Conservation (phyloP, 2,888 invertebrate genomes). For the Zygothrica quintamaculata region DNA sequence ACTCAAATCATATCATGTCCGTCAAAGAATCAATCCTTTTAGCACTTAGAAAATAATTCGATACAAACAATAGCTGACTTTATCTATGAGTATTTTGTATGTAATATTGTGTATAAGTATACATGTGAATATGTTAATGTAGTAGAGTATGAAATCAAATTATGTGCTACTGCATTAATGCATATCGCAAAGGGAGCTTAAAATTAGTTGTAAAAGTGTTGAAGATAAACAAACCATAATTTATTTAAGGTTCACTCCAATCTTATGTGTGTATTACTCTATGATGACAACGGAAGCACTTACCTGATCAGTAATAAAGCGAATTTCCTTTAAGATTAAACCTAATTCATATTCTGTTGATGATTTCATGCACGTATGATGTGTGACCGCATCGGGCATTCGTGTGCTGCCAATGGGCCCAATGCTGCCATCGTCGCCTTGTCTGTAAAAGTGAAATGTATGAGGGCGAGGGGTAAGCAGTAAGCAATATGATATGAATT, state of each 20-base stretch:
- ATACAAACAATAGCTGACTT: too few relatives aligned
- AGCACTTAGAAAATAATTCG: too few relatives aligned
- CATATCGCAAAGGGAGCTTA: too few relatives aligned
- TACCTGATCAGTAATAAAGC: conserved; percentile 95
- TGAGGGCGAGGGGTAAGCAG: not conserved
- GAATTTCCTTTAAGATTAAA: conserved; percentile 96
- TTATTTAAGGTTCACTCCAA: conserved; percentile 21
- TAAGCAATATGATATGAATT: conserved; percentile 16
- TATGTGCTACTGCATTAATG: too few relatives aligned
- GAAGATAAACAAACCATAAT: conserved; percentile 17
- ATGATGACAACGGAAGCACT: conserved; percentile 70
- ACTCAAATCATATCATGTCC: too few relatives aligned
- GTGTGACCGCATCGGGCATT: conserved; percentile 90
- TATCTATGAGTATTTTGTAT: too few relatives aligned
- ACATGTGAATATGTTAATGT: too few relatives aligned
- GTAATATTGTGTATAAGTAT: too few relatives aligned
- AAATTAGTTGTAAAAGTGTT: conserved; percentile 5
- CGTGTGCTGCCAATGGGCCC: conserved; percentile 88
- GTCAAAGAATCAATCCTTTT: too few relatives aligned
- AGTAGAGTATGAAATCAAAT: conserved; percentile 10
- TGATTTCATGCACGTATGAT: conserved; percentile 91
- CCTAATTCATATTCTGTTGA: conserved; percentile 97
- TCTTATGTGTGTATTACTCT: not conserved
- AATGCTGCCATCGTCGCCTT: conserved; percentile 85
- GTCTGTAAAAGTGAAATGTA: conserved; percentile 68